Conservation (phyloP, 2,888 invertebrate species). For the Epicampocera succincta region DNA sequence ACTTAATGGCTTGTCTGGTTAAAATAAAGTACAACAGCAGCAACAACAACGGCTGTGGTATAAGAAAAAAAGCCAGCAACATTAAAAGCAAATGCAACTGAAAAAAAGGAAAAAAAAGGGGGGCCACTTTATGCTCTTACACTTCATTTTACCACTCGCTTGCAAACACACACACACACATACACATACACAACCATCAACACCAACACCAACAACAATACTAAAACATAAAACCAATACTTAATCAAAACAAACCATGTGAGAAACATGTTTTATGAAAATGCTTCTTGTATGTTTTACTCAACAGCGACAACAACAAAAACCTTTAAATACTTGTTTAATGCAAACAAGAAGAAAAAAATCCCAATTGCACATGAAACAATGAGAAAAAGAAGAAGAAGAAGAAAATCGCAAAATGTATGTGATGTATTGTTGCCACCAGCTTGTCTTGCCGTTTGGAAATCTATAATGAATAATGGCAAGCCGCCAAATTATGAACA, state of each 20-base stretch:
- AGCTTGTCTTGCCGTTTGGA: slow-evolving; percentile 64
- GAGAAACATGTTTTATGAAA: slow-evolving; percentile 46
- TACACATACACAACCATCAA: too few relatives aligned
- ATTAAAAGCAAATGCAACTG: slow-evolving; percentile 58
- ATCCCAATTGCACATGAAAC: slow-evolving; percentile 48
- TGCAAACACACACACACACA: too few relatives aligned
- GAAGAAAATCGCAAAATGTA: slow-evolving; percentile 24
- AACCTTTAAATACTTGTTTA: slow-evolving; percentile 39
- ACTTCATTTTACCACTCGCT: slow-evolving; percentile 23
- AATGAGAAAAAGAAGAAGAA: slow-evolving; percentile 39
- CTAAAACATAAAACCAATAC: slow-evolving; percentile 20
- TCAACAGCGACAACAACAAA: slow-evolving; percentile 23
- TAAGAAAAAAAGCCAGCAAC: slow-evolving; percentile 18
- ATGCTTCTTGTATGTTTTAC: slow-evolving; percentile 3
- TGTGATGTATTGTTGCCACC: slow-evolving; percentile 56
- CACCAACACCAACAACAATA: background rate
- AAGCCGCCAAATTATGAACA: slow-evolving; percentile 79
- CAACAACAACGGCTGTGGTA: slow-evolving; percentile 27
- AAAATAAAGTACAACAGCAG: slow-evolving; percentile 39
- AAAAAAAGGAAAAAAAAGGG: slow-evolving; percentile 33
- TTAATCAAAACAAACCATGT: slow-evolving; percentile 30
- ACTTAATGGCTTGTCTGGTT: slow-evolving; percentile 65
- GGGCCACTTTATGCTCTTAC: slow-evolving; percentile 34
- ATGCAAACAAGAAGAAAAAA: slow-evolving; percentile 29
- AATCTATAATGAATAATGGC: slow-evolving; percentile 73